Percentiles rank a stretch among this genome's conserved stretches.
Conservation (phyloP, 2,888 invertebrate genomes). For the Drosophila niveifrons region DNA sequence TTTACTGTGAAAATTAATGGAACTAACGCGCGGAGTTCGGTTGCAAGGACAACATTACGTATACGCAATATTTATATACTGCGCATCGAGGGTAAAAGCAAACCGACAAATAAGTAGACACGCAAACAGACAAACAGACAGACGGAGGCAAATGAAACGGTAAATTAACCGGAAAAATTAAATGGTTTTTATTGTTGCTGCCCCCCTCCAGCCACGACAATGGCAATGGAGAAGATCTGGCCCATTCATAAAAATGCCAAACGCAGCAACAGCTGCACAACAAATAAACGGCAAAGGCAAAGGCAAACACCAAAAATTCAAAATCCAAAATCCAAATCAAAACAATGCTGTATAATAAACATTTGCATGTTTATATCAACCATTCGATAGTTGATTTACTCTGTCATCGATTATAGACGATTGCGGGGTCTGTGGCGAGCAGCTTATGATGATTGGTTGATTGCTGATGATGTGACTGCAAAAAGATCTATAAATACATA, state of each 20-base stretch:
- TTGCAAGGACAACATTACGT: conserved; percentile 42
- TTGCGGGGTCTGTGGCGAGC: neutral
- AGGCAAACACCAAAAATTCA: conserved; percentile 9
- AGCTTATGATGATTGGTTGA: conserved; percentile 28
- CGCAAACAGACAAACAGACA: conserved; percentile 21
- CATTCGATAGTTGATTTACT: conserved; percentile 7
- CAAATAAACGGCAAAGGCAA: conserved; percentile 24
- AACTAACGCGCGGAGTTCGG: conserved; percentile 33
- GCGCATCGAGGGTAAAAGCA: neutral
- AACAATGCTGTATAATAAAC: conserved; percentile 72
- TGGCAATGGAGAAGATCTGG: conserved; percentile 34
- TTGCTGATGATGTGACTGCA: conserved; percentile 39
- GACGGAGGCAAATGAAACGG: conserved; percentile 51
- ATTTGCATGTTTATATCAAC: conserved; percentile 68
- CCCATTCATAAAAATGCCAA: conserved; percentile 74
- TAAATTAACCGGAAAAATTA: conserved; percentile 69
- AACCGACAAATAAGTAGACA: conserved; percentile 5
- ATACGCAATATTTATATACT: conserved; percentile 45
- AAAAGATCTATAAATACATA: conserved; percentile 47
- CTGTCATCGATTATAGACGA: neutral
- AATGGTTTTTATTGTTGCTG: conserved; percentile 45
- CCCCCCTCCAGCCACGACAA: conserved; percentile 28
- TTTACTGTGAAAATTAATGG: conserved; percentile 61
- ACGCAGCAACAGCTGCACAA: conserved; percentile 50
- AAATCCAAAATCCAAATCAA: conserved; percentile 44